phyloP scores from a whole-genome alignment of 2,888 invertebrate species.

The Brassicogethes aeneus region DNA sequence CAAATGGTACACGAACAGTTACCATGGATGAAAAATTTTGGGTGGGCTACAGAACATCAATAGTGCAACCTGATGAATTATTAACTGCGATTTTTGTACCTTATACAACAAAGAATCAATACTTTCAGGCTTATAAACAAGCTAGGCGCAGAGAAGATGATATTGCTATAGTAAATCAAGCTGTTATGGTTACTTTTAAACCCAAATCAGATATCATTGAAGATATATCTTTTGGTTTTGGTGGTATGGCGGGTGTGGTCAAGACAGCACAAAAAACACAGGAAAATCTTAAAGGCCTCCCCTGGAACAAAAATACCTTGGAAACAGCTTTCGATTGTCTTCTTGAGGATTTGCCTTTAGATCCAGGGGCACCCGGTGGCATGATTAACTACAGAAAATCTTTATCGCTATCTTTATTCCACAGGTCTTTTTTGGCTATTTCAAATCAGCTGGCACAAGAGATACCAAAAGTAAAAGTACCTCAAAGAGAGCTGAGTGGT shows the following conservation, averaged over 20 bases:
- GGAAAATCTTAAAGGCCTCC: conserved; percentile 37
- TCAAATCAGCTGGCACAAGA: conserved; percentile 41
- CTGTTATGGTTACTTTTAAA: conserved; percentile 60
- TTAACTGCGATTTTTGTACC: conserved; percentile 69
- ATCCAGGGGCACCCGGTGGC: conserved; percentile 59
- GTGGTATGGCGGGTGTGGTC: conserved; percentile 87
- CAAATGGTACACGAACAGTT: conserved; percentile 46
- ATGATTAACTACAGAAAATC: conserved; percentile 55
- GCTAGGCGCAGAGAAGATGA: conserved; percentile 85
- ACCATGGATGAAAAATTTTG: conserved; percentile 70
- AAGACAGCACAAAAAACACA: conserved; percentile 57
- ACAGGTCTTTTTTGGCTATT: conserved; percentile 54
- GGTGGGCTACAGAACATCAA: conserved; percentile 69
- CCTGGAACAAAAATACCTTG: conserved; percentile 28
- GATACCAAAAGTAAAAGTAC: conserved; percentile 23
- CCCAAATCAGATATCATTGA: conserved; percentile 33
- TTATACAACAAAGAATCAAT: conserved; percentile 55
- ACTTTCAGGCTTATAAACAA: conserved; percentile 79
- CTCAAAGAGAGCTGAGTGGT: conserved; percentile 45
- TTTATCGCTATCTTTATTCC: conserved; percentile 61
- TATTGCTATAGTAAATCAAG: conserved; percentile 87
- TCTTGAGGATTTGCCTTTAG: conserved; percentile 64
- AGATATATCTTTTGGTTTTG: conserved; percentile 55
- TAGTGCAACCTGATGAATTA: conserved; percentile 62
- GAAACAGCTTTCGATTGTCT: conserved; percentile 53